A percentile compares a stretch with the other conserved stretches of the same genome.
These are phyloP conservation scores for Sceloporus tristichus DNA, from an alignment of 2,113 vertebrate genomes.

Conservation along the genomic window DNA sequence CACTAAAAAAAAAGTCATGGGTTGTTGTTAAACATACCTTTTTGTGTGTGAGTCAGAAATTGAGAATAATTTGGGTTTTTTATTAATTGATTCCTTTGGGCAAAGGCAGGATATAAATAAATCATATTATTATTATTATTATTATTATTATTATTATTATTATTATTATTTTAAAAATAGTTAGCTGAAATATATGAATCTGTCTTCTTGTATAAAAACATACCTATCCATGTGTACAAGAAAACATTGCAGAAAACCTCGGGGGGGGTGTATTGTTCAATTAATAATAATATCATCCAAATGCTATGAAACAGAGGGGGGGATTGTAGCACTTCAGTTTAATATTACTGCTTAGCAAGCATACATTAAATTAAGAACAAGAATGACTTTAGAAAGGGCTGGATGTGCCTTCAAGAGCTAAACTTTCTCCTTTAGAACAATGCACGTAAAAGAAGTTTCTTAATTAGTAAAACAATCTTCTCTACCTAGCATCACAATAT, in stretches of 20 bases:
- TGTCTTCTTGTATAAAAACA: background rate
- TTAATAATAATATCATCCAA: no score
- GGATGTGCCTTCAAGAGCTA: background rate
- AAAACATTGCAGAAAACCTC: no score
- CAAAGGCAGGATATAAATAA: no score
- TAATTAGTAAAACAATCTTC: slow-evolving; percentile 46
- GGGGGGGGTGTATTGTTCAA: background rate
- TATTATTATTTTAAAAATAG: no score
- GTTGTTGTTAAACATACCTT: background rate
- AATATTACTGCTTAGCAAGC: background rate
- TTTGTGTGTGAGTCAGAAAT: background rate
- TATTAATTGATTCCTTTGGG: no score
- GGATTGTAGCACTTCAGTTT: background rate
- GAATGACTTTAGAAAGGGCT: background rate
- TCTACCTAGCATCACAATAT: slow-evolving; percentile 25
- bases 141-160: no score
- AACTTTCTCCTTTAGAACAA: slow-evolving; percentile 23
- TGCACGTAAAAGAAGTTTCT: background rate
- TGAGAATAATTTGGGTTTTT: no score
- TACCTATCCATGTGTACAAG: background rate
- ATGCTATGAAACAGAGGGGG: no score
- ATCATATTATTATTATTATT: no score
- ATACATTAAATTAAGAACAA: background rate
- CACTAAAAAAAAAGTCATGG: slow-evolving; percentile 33
- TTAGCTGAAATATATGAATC: background rate